phyloP scores from a whole-genome alignment of 2,888 invertebrate genomes.

The Acheta domesticus region DNA sequence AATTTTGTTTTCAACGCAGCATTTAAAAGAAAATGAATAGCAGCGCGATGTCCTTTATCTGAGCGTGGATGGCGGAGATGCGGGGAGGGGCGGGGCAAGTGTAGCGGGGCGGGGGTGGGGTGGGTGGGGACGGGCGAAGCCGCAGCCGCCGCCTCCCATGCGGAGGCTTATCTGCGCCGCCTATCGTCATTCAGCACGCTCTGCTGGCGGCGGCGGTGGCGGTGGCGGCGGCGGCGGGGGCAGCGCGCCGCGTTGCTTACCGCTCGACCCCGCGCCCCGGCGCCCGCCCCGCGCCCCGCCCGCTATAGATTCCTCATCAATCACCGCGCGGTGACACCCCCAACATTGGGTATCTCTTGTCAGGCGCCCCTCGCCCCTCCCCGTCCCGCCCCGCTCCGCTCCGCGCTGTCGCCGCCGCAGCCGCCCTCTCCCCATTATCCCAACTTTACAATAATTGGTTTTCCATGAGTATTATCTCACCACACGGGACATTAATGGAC shows the following conservation, averaged over 20 bases:
- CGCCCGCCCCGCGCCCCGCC: conserved; percentile 19
- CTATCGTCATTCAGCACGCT: not conserved
- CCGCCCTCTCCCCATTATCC: conserved; percentile 27
- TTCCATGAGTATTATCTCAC: conserved; percentile 36
- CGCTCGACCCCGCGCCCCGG: conserved; percentile 21
- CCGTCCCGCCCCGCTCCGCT: not conserved
- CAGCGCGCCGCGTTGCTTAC: conserved; percentile 18
- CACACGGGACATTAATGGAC: conserved; percentile 19
- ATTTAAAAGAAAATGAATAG: too few species aligned
- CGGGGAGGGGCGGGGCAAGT: too few species aligned
- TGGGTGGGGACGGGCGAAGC: too few species aligned
- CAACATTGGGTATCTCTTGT: conserved; percentile 28
- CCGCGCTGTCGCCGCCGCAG: not conserved
- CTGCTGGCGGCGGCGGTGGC: not conserved
- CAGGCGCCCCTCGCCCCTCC: not conserved
- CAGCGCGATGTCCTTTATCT: too few species aligned
- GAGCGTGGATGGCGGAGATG: too few species aligned
- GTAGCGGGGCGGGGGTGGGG: too few species aligned
- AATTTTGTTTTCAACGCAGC: too few species aligned
- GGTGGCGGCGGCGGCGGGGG: not conserved
- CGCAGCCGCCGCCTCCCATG: not conserved
- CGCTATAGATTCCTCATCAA: conserved; percentile 38
- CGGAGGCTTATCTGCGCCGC: not conserved
- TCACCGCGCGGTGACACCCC: conserved; percentile 28
- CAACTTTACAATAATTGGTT: conserved; percentile 36